Conservation (phyloP, 53 echinoderm and acorn worm genomes). For the Henricia sp. region DNA sequence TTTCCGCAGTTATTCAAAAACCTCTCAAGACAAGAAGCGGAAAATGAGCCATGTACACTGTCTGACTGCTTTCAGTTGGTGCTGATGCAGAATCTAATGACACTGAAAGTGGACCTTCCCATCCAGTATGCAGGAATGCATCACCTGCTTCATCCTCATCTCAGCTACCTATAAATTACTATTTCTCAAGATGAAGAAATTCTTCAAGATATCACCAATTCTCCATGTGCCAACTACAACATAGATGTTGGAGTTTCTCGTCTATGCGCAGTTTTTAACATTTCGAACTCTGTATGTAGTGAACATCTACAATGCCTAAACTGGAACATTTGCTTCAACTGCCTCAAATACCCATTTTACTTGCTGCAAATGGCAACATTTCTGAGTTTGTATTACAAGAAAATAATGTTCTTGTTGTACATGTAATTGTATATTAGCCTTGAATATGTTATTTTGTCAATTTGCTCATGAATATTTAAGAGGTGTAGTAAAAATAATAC, state of each 20-base stretch:
- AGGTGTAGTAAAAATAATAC: slow-evolving; percentile 1
- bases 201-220: slow-evolving; percentile 3
- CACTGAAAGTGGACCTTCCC: slow-evolving; percentile 3
- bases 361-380: too few relatives aligned
- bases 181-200: not conserved
- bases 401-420: not conserved
- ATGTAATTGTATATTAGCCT: not conserved
- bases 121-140: slow-evolving; percentile 1
- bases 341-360: not conserved
- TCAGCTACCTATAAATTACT: not conserved
- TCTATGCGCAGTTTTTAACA: not conserved
- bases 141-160: not conserved
- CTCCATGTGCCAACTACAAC: not conserved
- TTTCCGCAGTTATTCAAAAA: not conserved
- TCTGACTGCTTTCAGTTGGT: not conserved
- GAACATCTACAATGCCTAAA: not conserved
- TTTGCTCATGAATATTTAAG: not conserved
- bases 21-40: not conserved
- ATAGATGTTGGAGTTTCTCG: not conserved
- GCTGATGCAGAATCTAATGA: not conserved
- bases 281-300: not conserved
- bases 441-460: not conserved
- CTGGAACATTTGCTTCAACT: too few relatives aligned
- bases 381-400: not conserved
- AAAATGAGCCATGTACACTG: not conserved